Evolutionary conservation across 2,888 invertebrate genomes (phyloP).

Genomic region (Leptinotarsa juncta): DNA sequence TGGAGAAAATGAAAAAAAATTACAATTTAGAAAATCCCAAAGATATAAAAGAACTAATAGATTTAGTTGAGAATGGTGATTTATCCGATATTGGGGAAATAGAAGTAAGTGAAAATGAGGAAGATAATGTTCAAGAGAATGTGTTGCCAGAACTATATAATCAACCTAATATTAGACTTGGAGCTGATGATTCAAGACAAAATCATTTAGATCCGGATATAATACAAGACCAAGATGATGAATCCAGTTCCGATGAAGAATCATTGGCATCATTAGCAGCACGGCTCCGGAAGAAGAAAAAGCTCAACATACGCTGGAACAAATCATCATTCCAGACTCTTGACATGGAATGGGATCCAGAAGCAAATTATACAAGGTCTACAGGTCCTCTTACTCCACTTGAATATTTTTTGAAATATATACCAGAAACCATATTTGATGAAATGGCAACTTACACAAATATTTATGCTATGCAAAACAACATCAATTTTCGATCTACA

Average conservation of each 20-base stretch:
- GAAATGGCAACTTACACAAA: constrained; percentile 24
- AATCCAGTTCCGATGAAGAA: constrained; percentile 9
- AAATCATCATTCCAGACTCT: constrained; percentile 12
- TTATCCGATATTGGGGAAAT: constrained; percentile 20
- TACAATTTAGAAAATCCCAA: constrained; percentile 8
- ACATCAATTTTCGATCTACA: constrained; percentile 10
- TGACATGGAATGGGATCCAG: constrained; percentile 1
- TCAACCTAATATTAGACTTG: constrained; percentile 1
- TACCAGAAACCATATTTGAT: constrained; percentile 19
- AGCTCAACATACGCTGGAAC: constrained; percentile 6
- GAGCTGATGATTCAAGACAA: constrained; percentile 5
- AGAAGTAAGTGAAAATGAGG: constrained; percentile 12
- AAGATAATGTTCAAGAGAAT: constrained; percentile 10
- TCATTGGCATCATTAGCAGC: constrained; percentile 8
- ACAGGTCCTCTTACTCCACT: constrained; percentile 11
- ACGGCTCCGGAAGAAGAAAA: constrained; percentile 9
- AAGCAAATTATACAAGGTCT: constrained; percentile 4
- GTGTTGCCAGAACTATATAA: constrained; percentile 2
- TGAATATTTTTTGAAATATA: constrained; percentile 21
- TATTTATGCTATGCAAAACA: constrained; percentile 25
- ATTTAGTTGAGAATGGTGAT: constrained; percentile 12
- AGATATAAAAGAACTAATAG: constrained; percentile 17
- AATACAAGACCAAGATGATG: not conserved
- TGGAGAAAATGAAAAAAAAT: not conserved
- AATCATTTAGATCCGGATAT: constrained; percentile 6